These are phyloP conservation scores for Ptychobarbus kaznakovi DNA, from an alignment of 2,797 vertebrate genomes.

Conservation along the genomic window DNA sequence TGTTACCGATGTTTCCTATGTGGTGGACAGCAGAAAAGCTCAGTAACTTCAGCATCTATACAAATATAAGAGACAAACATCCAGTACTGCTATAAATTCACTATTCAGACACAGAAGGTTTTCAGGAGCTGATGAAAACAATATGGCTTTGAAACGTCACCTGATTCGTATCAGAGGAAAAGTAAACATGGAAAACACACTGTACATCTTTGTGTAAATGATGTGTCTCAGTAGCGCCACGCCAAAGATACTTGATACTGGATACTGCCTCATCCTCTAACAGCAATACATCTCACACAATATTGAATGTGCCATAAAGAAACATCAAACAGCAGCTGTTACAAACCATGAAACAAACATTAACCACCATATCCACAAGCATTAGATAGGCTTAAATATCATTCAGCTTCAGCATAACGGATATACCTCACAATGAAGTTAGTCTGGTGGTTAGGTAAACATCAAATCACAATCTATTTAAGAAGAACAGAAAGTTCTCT, in stretches of 20 bases:
- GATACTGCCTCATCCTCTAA: not conserved
- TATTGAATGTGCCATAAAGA: slow-evolving; percentile 7
- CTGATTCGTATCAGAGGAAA: slow-evolving; percentile 8
- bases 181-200: slow-evolving; percentile 1
- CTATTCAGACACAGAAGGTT: not conserved
- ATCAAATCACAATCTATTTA: slow-evolving; percentile 56
- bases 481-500: slow-evolving; percentile 59
- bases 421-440: slow-evolving; percentile 53
- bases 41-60: not conserved
- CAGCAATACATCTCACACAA: not conserved
- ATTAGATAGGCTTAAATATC: slow-evolving; percentile 53
- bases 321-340: slow-evolving; percentile 16
- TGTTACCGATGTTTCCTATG: too few relatives aligned
- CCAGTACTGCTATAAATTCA: not conserved
- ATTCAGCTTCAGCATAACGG: slow-evolving; percentile 52
- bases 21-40: not conserved
- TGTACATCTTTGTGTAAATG: not conserved
- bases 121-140: slow-evolving; percentile 18
- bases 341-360: slow-evolving; percentile 29
- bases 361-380: slow-evolving; percentile 20
- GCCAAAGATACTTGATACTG: not conserved
- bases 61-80: not conserved
- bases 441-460: slow-evolving; percentile 67
- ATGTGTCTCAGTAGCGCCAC: not conserved
- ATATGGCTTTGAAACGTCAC: slow-evolving; percentile 6